Conservation (phyloP, 1,140 invertebrate species). For the Trichonephila clavata region DNA sequence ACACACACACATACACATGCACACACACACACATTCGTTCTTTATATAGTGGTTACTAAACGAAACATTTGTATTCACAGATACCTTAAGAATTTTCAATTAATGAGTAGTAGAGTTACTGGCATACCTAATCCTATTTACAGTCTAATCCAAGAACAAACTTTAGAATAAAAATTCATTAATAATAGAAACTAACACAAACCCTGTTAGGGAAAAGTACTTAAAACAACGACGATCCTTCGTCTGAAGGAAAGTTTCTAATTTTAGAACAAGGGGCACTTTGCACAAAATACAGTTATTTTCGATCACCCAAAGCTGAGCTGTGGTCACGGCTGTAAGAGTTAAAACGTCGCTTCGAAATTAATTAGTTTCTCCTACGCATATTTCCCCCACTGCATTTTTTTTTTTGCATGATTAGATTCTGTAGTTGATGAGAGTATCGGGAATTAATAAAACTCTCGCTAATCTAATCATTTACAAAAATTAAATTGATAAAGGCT, state of each 20-base stretch:
- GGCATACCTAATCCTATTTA: not conserved
- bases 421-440: too few species aligned
- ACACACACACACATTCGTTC: too few species aligned
- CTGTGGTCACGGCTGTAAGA: not conserved
- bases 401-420: not conserved
- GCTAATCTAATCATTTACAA: too few species aligned
- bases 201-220: not conserved
- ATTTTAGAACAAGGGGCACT: not conserved
- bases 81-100: not conserved
- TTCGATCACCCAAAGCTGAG: not conserved
- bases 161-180: not conserved
- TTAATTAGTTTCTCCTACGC: not conserved
- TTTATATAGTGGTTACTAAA: not conserved
- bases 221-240: not conserved
- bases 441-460: too few species aligned
- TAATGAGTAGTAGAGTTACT: not conserved
- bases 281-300: not conserved
- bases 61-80: not conserved
- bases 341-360: not conserved
- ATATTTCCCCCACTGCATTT: not conserved
- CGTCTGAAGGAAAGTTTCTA: not conserved
- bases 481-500: too few species aligned
- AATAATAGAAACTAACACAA: not conserved
- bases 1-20: too few species aligned
- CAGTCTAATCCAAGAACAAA: not conserved